Conservation (phyloP, 2,888 invertebrate species). For the Carabus problematicus region DNA sequence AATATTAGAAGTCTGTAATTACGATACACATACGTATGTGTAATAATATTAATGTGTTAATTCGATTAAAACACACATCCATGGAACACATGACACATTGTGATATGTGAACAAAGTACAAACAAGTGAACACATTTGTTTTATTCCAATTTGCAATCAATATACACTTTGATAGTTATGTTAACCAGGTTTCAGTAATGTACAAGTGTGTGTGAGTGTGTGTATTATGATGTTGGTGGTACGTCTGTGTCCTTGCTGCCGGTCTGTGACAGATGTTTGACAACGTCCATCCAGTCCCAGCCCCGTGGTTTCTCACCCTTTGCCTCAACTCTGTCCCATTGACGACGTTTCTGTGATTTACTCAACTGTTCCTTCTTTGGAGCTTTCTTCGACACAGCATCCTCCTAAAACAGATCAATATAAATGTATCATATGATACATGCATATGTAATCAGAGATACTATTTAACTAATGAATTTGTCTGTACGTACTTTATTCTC, state of each 20-base stretch:
- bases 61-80: too few species aligned
- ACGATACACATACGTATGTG: too few species aligned
- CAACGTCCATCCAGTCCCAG: slow-evolving; percentile 94
- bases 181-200: background rate
- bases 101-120: too few species aligned
- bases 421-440: background rate
- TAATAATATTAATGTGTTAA: too few species aligned
- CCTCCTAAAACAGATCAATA: slow-evolving; percentile 51
- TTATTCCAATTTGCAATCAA: too few species aligned
- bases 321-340: slow-evolving; percentile 83
- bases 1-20: too few species aligned
- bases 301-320: slow-evolving; percentile 87
- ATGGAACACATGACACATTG: too few species aligned
- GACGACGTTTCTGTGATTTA: slow-evolving; percentile 88
- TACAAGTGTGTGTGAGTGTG: background rate
- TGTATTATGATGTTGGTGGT: slow-evolving; percentile 46
- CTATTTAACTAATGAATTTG: too few species aligned
- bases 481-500: slow-evolving; percentile 49
- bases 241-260: slow-evolving; percentile 62
- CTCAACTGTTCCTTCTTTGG: slow-evolving; percentile 85
- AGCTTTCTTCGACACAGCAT: slow-evolving; percentile 62
- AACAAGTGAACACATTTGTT: too few species aligned
- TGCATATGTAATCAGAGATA: too few species aligned
- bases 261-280: slow-evolving; percentile 93
- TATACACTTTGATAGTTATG: background rate